Conservation (phyloP, 2,888 invertebrate genomes). For the Mesoligia furuncula region DNA sequence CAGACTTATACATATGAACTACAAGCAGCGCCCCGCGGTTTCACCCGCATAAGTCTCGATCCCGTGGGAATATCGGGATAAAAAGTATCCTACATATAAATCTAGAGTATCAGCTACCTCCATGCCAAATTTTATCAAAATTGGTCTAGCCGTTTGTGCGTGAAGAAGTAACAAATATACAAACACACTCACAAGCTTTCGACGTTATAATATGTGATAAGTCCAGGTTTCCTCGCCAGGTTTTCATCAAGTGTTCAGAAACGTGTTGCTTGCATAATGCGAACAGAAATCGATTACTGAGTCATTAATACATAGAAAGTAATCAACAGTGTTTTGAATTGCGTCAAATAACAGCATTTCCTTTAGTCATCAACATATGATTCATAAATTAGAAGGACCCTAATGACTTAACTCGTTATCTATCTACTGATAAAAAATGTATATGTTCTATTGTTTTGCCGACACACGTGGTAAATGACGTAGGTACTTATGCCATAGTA, state of each 20-base stretch:
- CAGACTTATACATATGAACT: not conserved
- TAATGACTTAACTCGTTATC: constrained; percentile 7
- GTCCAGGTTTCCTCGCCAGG: no score
- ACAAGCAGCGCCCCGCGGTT: no score
- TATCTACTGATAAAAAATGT: not conserved
- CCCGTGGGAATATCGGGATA: no score
- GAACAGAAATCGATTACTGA: not conserved
- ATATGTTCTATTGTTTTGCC: not conserved
- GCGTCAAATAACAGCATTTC: not conserved
- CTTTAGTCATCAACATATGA: not conserved
- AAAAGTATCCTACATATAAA: no score
- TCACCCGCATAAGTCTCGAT: no score
- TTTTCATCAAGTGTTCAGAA: not conserved
- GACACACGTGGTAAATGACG: not conserved
- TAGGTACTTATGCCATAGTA: not conserved
- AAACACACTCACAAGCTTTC: no score
- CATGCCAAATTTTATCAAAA: no score
- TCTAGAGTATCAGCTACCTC: no score
- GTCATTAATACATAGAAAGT: not conserved
- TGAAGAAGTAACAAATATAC: no score
- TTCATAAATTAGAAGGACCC: not conserved
- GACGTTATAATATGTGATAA: not conserved
- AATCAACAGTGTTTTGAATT: not conserved
- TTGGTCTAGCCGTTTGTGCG: no score
- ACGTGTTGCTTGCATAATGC: not conserved